Conservation (phyloP, 2,113 vertebrate species). For the Passer montanus region DNA sequence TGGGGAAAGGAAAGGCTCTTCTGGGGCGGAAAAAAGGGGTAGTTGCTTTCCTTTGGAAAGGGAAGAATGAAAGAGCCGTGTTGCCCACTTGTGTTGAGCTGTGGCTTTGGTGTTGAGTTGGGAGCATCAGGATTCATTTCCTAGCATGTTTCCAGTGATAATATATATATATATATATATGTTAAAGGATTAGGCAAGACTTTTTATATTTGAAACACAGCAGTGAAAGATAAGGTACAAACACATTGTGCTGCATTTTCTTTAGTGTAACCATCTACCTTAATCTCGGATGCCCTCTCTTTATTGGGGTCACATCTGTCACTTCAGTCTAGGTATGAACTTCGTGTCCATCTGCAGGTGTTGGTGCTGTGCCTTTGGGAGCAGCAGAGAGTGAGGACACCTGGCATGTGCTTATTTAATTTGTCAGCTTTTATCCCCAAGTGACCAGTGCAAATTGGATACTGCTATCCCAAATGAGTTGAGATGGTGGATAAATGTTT, state of each 20-base stretch:
- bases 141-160: neutral
- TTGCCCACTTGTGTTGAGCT: accelerated
- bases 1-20: neutral
- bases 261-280: neutral
- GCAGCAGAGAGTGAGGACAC: neutral
- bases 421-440: neutral
- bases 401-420: neutral
- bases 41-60: neutral
- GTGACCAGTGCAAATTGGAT: neutral
- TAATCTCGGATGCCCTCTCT: accelerated
- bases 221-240: neutral
- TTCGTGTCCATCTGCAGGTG: accelerated
- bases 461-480: neutral
- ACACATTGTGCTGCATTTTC: neutral
- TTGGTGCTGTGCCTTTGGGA: neutral
- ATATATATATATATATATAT: accelerated
- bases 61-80: neutral
- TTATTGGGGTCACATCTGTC: accelerated
- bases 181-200: neutral
- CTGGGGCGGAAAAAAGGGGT: accelerated
- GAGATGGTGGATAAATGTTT: neutral
- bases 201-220: neutral
- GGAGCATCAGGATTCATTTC: neutral
- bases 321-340: neutral
- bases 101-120: neutral